Evolutionary conservation across 2,888 invertebrate species (phyloP).

Genomic region (Melanophora roralis): DNA sequence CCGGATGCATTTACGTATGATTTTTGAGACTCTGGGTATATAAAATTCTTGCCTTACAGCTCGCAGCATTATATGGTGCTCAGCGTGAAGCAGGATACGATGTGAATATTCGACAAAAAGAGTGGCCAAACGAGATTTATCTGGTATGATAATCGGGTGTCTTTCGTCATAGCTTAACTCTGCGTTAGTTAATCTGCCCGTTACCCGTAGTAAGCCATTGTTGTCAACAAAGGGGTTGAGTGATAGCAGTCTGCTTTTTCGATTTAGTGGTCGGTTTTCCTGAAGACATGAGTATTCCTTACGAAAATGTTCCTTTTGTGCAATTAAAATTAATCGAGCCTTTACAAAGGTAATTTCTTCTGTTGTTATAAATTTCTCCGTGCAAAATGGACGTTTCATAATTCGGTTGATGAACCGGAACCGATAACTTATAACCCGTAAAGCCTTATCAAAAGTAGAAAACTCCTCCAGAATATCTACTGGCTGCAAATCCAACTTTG

Average conservation of each 20-base stretch:
- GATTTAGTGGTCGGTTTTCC: not conserved
- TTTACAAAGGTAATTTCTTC: not conserved
- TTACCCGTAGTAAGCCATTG: not conserved
- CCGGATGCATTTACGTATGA: not conserved
- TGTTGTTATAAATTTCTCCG: not conserved
- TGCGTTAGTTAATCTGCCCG: not conserved
- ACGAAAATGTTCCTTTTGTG: not conserved
- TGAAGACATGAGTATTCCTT: not conserved
- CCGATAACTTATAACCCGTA: conserved; percentile 2
- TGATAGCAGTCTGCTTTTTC: not conserved
- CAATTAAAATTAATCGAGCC: not conserved
- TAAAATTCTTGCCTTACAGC: not conserved
- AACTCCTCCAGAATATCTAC: not conserved
- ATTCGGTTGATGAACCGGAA: not conserved
- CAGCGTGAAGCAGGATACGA: not conserved
- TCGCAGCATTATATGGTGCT: not conserved
- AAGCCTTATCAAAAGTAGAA: not conserved
- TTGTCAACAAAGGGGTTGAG: not conserved
- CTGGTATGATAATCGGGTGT: too few relatives aligned
- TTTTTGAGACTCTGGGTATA: not conserved
- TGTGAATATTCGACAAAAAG: not conserved
- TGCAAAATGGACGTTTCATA: not conserved
- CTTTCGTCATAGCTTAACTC: not conserved
- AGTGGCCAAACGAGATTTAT: not conserved
- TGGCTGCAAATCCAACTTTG: not conserved